Conservation (phyloP, 2,797 vertebrate species). For the Eulemur coronatus region DNA sequence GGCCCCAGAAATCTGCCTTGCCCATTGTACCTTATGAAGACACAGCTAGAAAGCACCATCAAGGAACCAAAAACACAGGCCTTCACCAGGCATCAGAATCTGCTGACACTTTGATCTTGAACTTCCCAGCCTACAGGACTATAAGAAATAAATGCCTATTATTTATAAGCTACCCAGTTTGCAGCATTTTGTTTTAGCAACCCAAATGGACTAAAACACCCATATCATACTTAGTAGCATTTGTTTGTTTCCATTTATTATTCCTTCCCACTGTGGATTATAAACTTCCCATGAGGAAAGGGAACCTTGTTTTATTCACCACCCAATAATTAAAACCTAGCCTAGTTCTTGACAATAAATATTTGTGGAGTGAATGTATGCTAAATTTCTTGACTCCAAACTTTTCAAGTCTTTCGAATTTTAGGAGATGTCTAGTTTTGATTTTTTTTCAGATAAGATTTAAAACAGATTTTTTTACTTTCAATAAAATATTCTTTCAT, state of each 20-base stretch:
- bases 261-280: background rate
- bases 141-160: background rate
- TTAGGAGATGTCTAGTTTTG: background rate
- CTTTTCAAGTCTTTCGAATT: background rate
- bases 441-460: background rate
- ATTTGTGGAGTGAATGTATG: background rate
- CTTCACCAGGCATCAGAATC: background rate
- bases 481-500: background rate
- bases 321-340: background rate
- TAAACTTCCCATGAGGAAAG: background rate
- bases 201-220: background rate
- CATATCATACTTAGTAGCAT: background rate
- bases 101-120: background rate
- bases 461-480: background rate
- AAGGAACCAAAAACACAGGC: background rate
- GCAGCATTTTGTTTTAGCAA: background rate
- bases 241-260: background rate
- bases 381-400: background rate
- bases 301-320: background rate
- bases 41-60: background rate
- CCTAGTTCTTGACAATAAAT: background rate
- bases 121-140: background rate
- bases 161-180: background rate
- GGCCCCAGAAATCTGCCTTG: background rate
- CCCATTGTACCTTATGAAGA: background rate